A percentile compares a stretch with the other conserved stretches of the same genome.
Conservation (phyloP, 2,113 vertebrate genomes). For the Danionella cerebrum region DNA sequence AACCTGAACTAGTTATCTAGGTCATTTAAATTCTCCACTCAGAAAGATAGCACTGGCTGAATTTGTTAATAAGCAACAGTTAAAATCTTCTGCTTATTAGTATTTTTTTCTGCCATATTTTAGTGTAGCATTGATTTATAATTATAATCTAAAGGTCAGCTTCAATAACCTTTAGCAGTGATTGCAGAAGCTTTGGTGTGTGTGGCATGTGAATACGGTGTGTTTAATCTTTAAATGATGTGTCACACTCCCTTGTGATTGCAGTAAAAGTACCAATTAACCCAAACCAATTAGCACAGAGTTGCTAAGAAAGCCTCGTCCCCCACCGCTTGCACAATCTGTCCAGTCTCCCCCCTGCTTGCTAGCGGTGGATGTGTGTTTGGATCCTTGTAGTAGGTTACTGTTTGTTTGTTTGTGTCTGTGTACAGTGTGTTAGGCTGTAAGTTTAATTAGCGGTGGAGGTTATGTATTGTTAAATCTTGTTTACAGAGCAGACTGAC, state of each 20-base stretch:
- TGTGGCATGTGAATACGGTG: background rate
- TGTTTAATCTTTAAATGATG: conserved; percentile 54
- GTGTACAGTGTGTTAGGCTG: conserved; percentile 39
- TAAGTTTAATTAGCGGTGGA: conserved; percentile 62
- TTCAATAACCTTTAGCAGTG: conserved; percentile 68
- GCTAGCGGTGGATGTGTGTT: conserved; percentile 10
- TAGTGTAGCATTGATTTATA: conserved; percentile 33
- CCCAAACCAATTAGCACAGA: conserved; percentile 66
- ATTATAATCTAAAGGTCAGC: conserved; percentile 53
- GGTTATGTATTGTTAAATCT: conserved; percentile 36
- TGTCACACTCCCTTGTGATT: conserved; percentile 65
- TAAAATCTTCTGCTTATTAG: too few species aligned
- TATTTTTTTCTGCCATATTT: too few species aligned
- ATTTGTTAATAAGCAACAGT: too few species aligned
- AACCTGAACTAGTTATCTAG: too few species aligned
- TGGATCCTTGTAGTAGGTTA: background rate
- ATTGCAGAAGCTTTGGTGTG: conserved; percentile 38
- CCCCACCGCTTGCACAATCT: conserved; percentile 56
- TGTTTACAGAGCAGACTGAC: conserved; percentile 27
- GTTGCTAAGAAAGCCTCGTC: conserved; percentile 61
- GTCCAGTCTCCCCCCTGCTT: conserved; percentile 39
- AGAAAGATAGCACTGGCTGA: too few species aligned
- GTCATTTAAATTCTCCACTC: too few species aligned
- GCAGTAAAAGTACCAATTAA: conserved; percentile 73
- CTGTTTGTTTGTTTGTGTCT: conserved; percentile 10